Conservation (phyloP, 2,888 invertebrate species). For the Calameuta pallipes region DNA sequence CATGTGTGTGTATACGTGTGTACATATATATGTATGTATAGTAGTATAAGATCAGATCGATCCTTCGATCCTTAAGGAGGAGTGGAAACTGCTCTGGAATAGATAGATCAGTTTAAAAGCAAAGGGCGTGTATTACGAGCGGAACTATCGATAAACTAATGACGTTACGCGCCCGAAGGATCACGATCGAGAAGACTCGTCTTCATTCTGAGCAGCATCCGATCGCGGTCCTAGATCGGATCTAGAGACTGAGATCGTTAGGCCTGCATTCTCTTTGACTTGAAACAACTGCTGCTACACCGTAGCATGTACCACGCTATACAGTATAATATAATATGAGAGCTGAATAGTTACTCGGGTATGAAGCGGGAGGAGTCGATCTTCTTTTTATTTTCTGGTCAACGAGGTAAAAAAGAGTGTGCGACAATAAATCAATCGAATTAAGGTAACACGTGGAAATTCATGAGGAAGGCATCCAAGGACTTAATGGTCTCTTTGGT, state of each 20-base stretch:
- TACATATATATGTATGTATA: background rate
- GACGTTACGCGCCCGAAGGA: constrained; percentile 9
- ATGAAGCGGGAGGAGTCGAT: background rate
- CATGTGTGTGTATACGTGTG: too few relatives aligned
- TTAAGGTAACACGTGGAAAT: constrained; percentile 46
- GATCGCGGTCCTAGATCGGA: background rate
- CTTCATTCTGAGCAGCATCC: background rate
- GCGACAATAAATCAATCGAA: background rate
- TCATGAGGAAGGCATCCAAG: constrained; percentile 40
- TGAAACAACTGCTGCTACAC: background rate
- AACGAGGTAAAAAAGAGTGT: background rate
- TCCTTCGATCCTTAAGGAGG: background rate
- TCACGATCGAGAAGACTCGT: constrained; percentile 4
- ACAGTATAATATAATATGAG: background rate
- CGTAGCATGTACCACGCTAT: background rate
- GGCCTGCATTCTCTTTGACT: background rate
- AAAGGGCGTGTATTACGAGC: constrained; percentile 1
- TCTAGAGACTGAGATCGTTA: background rate
- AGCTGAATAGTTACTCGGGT: background rate
- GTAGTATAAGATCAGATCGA: background rate
- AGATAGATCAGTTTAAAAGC: background rate
- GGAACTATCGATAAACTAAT: constrained; percentile 10
- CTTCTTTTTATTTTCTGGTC: background rate
- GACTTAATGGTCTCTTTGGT: constrained; percentile 25
- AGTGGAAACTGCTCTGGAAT: background rate